These are phyloP conservation scores for Lepus europaeus DNA, from an alignment of 2,113 vertebrate species.

Conservation along the genomic window DNA sequence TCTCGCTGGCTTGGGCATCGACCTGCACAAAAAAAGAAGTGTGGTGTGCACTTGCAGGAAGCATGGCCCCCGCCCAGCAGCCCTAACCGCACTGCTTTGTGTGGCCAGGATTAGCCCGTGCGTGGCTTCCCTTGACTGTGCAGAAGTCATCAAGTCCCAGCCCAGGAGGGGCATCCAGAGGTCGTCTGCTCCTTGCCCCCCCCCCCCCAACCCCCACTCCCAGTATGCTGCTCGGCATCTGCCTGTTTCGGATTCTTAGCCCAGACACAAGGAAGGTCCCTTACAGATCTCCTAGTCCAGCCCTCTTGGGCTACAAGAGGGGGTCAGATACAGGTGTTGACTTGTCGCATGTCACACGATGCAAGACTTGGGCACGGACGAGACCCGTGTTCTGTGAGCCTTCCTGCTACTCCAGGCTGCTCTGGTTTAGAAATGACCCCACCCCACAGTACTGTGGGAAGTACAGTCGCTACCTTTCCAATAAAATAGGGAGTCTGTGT, in stretches of 20 bases:
- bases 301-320: not conserved
- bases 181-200: not conserved
- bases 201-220: not conserved
- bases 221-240: not conserved
- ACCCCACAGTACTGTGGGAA: not conserved
- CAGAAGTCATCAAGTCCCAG: not conserved
- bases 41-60: conserved; percentile 67
- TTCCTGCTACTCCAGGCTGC: not conserved
- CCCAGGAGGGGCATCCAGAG: conserved; percentile 52
- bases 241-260: not conserved
- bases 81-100: conserved; percentile 29
- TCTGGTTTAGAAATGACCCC: not conserved
- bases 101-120: conserved; percentile 66
- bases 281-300: not conserved
- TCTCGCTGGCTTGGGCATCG: conserved; percentile 81
- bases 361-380: not conserved
- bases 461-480: conserved; percentile 23
- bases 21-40: conserved; percentile 81
- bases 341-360: not conserved
- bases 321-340: not conserved
- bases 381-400: not conserved
- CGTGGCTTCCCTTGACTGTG: not conserved
- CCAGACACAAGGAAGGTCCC: not conserved
- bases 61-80: conserved; percentile 68
- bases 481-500: not conserved